Evolutionary conservation across 2,113 vertebrate species (phyloP), one percentile per base, ranked within the genome.

Genomic region (Leptodactylus fuscus): DNA sequence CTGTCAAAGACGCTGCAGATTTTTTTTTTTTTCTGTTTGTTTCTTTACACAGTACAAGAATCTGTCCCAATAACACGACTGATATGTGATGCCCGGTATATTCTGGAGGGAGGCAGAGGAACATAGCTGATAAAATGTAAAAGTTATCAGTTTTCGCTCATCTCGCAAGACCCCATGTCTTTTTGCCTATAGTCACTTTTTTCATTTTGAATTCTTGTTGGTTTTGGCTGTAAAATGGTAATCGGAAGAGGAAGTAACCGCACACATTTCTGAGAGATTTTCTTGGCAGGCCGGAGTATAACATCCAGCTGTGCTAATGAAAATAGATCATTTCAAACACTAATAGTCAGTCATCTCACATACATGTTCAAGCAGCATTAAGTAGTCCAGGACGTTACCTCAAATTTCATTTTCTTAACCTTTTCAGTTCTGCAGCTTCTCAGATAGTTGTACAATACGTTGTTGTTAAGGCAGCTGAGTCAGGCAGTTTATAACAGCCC

Each of bases 261-360:
- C 84, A 86, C 77, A 73, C 83, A 81, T 81, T 81, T 86, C 77
- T 81, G 76, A 73, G 84, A 81, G 84, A 55, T 81, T 86, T 81
- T 85, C 67, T 81, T 86, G 76, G 84, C 76, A 80, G 67, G 76
- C 84, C 36, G 13, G 60, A 60, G n/a, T 29, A 71, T 86, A 55
- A 86, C 76, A 86, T 86, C 84, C 84, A 86, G 84, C 84, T 86
- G 84, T 80, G 84, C 84, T 86, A 86, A 86, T 85, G 83, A 86
- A 86, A 86, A 86, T 86, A 86, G 77, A 86, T 86, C 67, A 86
- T 86, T 73, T 86, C 46, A 73, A 81, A 73, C 34, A 86, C 77
- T 73, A 81, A 86, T 73, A 86, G 83, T 77, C 83, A 85, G 76
- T 86, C 84, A 86, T 78, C 65, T 86, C 83, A 70, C 75, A 79